Evolutionary conservation across 2,888 invertebrate genomes (phyloP), one percentile per base, ranked within the genome.

Genomic region (Cephus runcator): DNA sequence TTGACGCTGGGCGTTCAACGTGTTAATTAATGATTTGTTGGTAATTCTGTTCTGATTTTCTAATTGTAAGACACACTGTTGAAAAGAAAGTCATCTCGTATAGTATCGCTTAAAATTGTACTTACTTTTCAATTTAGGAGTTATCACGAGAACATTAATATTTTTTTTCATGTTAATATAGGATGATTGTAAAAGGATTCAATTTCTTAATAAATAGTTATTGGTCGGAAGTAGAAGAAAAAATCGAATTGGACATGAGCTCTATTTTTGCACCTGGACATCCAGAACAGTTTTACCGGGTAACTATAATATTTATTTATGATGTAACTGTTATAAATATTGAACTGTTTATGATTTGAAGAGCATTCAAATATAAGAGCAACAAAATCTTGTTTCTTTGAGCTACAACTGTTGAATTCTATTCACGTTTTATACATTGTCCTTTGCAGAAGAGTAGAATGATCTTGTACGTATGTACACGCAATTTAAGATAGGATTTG

Each of bases 261-360:
- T 95, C 96, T 12, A 96, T 98, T 86, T 98, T 97, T 92, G 97
- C 97, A 3, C 97, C 98, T 23, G 98, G 98, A 78, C 97, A 98
- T 92, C 98, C 98, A 0, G 95, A 97, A 89, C 92, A 95, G 79
- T 98, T 98, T 91, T 97, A 96, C 89, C 94, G 92, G 88, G 94
- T 93, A 88, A 86, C 82, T 78, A 36, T 33, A 33, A 33, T 33
- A 33, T 35, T 71, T 71, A 71, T 12, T 36, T 36, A 36, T 15
- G 4, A 15, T 36, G 12, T 4, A 36, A 33, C 69, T 15, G 11
- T 40, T 40, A 69, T 73, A 34, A 69, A 31, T 71, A 69, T 77
- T 11, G 36, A 71, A 56, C 15, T 56, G 23, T 23, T 56, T 6
- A 68, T 56, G n/a, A 34, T 56, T 71, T 73, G 56, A 34, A 77